Evolutionary conservation across 92 coral and sea anemone genomes (phyloP).

Genomic region (Meandrina meandrites): DNA sequence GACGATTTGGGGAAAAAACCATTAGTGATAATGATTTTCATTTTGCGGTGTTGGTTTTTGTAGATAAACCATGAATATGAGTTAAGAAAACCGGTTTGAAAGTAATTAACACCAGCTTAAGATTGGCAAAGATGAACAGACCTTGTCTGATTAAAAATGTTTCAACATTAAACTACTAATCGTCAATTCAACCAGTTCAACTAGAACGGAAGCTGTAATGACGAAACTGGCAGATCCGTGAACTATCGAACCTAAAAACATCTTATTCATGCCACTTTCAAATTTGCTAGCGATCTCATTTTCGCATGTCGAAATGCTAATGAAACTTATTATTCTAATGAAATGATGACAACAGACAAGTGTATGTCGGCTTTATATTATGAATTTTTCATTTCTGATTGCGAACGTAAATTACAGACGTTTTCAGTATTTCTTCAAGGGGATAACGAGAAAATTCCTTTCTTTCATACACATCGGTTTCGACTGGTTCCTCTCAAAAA

Average conservation of each 20-base stretch:
- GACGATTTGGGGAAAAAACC: not conserved
- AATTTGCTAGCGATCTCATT: not conserved
- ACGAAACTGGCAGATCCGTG: not conserved
- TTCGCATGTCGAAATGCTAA: slow-evolving; percentile 8
- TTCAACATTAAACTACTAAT: not conserved
- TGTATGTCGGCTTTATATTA: not conserved
- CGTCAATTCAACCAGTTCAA: not conserved
- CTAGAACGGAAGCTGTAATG: not conserved
- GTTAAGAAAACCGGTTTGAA: not conserved
- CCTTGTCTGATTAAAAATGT: not conserved
- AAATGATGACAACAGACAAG: not conserved
- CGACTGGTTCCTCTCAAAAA: not conserved
- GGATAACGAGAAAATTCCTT: not conserved
- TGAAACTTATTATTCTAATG: not conserved
- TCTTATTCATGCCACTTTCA: not conserved
- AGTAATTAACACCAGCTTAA: slow-evolving; percentile 4
- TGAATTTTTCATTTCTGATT: not conserved
- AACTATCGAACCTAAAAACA: slow-evolving; percentile 1
- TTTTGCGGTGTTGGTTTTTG: not conserved
- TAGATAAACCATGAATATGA: not conserved
- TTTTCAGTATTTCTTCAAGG: not conserved
- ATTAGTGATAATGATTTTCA: not conserved
- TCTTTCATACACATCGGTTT: not conserved
- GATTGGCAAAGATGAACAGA: not conserved
- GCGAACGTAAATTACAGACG: not conserved